These are phyloP conservation scores for Theristicus caerulescens DNA, from an alignment of 2,113 vertebrate species.

Conservation along the genomic window DNA sequence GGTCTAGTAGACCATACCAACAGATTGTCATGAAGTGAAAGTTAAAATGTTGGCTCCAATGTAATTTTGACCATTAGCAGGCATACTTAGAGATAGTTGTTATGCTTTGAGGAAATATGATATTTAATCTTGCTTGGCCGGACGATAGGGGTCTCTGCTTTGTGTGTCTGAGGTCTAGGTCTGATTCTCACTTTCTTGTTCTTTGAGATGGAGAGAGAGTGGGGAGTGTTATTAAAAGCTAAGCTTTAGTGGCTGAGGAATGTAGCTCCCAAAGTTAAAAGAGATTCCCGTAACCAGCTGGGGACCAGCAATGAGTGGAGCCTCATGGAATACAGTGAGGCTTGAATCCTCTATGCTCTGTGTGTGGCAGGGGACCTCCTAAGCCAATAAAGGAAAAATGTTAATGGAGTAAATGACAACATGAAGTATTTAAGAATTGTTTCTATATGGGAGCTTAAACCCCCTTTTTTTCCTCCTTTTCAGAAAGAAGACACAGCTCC, in stretches of 20 bases:
- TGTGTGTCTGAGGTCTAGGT: not conserved
- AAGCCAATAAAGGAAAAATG: not conserved
- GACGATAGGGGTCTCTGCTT: not conserved
- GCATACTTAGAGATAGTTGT: not conserved
- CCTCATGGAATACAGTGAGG: not conserved
- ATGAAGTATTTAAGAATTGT: not conserved
- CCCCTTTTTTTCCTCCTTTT: not conserved
- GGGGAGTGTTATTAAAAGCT: not conserved
- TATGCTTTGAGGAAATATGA: not conserved
- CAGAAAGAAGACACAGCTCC: slow-evolving; percentile 97
- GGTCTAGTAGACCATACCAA: not conserved
- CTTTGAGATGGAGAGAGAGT: not conserved
- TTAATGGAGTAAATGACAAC: not conserved
- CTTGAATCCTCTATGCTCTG: not conserved
- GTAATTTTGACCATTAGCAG: not conserved
- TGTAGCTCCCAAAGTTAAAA: not conserved
- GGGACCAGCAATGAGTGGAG: not conserved
- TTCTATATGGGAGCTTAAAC: not conserved
- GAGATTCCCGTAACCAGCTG: rapidly evolving
- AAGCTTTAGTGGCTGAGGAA: not conserved
- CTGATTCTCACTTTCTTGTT: not conserved
- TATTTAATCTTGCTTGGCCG: not conserved
- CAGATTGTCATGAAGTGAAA: not conserved
- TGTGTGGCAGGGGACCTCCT: not conserved
- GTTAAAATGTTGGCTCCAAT: not conserved